Evolutionary conservation across 2,113 vertebrate species (phyloP), one percentile per base, ranked within the genome.

Genomic region (Ptilorrhoa leucosticta): DNA sequence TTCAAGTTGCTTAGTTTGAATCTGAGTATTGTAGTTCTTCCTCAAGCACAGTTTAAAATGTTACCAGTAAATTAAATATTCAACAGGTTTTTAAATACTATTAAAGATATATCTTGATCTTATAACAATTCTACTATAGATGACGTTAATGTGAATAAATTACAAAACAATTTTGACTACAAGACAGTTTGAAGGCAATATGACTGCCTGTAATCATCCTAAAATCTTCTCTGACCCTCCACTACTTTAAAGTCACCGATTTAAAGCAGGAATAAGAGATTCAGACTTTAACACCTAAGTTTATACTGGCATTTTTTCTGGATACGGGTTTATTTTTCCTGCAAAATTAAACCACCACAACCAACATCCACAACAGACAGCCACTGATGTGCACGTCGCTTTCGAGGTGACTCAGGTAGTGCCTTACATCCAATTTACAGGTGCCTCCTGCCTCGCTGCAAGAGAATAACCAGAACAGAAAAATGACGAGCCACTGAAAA

Each of bases 401-500:
- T 83, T 80, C 16, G 7, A 35, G 75, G 83, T 65, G 48, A 48
- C 66, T 13, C 69, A 7, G 57, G 76, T 1, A 30, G 64, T 14
- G 44, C 13, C 68, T 48, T 13, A 18, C 68, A 66, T 37, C 64
- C 83, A 33, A 22, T 20, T 77, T 42, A 39, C 79, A 93, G 95
- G 80, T 83, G 69, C 86, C 93, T 90, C 71, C 95, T 15, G 75
- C 48, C 82, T 82, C 23, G 22, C 91, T 42, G 47, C 77, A 78
- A 82, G n/a, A 77, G 81, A 92, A 70, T 23, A 91, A 85, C 66
- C 85, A 90, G 56, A 83, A 94, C 58, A 94, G 37, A 94, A 42
- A 94, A 97, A 92, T 5, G 68, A 94, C 65, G 92, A 97, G 95
- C 96, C 93, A 83, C 93, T 95, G 48, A 96, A 97, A 97, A 92